Percentiles rank a stretch among this genome's conserved stretches.
These are phyloP conservation scores for Lampris megalopsis DNA, from an alignment of 2,113 vertebrate genomes.

Conservation along the genomic window DNA sequence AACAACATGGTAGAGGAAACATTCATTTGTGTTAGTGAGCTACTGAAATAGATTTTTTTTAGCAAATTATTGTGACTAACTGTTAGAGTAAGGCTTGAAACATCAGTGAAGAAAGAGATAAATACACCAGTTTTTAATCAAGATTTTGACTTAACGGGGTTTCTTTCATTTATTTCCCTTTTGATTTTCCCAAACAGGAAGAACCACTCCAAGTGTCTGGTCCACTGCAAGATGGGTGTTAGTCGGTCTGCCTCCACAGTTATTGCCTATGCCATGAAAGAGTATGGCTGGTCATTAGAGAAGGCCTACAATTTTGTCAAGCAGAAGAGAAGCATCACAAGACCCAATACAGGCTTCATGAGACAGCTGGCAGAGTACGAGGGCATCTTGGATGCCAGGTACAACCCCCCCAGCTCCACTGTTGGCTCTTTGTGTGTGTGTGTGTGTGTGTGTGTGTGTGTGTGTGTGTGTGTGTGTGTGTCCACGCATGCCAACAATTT, in stretches of 20 bases:
- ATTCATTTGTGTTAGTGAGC: no score
- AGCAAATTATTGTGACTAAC: background rate
- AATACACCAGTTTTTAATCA: no score
- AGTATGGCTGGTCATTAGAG: conserved; percentile 94
- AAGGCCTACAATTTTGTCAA: conserved; percentile 95
- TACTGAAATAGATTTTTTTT: background rate
- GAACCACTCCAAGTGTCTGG: conserved; percentile 95
- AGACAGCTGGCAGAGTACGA: conserved; percentile 95
- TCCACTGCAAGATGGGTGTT: conserved; percentile 99
- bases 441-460: background rate
- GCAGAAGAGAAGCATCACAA: conserved; percentile 90
- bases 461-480: background rate
- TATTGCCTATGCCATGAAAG: conserved; percentile 98
- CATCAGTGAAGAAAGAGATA: no score
- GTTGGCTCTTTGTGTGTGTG: background rate
- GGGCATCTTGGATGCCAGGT: conserved; percentile 97
- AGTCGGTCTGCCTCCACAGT: conserved; percentile 96
- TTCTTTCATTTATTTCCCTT: background rate
- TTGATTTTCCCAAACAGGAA: conserved; percentile 79
- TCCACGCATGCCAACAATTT: no score
- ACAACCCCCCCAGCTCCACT: background rate
- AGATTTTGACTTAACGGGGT: no score
- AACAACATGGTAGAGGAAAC: background rate
- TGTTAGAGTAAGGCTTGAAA: no score
- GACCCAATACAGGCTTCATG: conserved; percentile 95